Evolutionary conservation across 2,888 invertebrate species (phyloP).

Genomic region (Conops quadrifasciatus): DNA sequence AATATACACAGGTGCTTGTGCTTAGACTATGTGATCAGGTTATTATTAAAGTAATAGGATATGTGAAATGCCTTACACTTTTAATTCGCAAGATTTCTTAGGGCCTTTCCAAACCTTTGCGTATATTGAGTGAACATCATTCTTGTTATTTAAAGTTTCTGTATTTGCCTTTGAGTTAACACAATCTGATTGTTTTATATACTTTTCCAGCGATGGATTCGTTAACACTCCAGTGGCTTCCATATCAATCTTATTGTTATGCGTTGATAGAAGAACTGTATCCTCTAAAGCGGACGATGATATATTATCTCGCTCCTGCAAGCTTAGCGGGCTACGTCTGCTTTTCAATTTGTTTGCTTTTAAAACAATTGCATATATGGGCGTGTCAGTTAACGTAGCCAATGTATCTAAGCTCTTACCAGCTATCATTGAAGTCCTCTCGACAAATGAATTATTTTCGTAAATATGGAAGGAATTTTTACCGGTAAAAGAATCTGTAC

Average conservation of each 20-base stretch:
- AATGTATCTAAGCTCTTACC: slow-evolving; percentile 28
- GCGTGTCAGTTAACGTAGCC: slow-evolving; percentile 46
- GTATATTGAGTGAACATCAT: slow-evolving; percentile 60
- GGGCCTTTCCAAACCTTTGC: slow-evolving; percentile 66
- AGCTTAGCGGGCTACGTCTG: slow-evolving; percentile 57
- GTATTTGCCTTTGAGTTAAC: slow-evolving; percentile 15
- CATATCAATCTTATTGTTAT: slow-evolving; percentile 37
- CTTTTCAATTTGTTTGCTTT: slow-evolving; percentile 64
- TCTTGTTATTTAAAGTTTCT: slow-evolving; percentile 44
- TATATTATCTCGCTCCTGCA: slow-evolving; percentile 49
- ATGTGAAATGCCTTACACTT: slow-evolving; percentile 59
- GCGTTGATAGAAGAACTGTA: not conserved
- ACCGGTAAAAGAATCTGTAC: not conserved
- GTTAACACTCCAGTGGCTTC: slow-evolving; percentile 28
- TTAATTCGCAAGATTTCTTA: slow-evolving; percentile 63
- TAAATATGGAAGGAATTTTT: slow-evolving; percentile 51
- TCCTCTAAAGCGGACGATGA: not conserved
- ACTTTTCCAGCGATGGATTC: slow-evolving; percentile 42
- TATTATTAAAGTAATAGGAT: no score
- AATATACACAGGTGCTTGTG: no score
- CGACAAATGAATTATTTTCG: slow-evolving; percentile 59
- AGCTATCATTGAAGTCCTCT: slow-evolving; percentile 44
- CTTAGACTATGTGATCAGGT: no score
- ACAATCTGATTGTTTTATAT: not conserved
- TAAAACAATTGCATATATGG: slow-evolving; percentile 66